phyloP scores from a whole-genome alignment of 2,888 invertebrate genomes.

The Alviniconcha strummeri region DNA sequence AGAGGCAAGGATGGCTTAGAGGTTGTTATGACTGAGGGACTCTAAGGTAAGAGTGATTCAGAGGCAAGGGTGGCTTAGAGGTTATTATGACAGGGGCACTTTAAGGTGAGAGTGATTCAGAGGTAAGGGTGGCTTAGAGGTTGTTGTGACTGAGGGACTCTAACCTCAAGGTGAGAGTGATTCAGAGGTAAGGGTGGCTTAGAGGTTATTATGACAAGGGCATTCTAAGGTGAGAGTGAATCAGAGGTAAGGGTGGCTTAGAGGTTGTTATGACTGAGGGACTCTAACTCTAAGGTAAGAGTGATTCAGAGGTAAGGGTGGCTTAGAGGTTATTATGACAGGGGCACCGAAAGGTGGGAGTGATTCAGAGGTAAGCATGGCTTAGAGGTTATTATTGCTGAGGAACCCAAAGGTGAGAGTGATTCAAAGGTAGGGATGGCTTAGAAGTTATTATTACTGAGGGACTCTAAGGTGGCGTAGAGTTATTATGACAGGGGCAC shows the following conservation, averaged over 20 bases:
- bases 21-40: constrained; percentile 34
- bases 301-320: background rate
- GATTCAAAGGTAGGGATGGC: background rate
- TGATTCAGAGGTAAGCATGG: background rate
- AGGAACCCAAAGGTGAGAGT: constrained; percentile 42
- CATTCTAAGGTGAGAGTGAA: too few species aligned
- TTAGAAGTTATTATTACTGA: background rate
- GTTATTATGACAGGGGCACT: too few species aligned
- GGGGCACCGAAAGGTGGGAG: background rate
- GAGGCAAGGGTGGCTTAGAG: too few species aligned
- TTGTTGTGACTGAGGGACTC: background rate
- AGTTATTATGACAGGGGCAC: background rate
- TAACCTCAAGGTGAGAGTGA: constrained; percentile 8
- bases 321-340: background rate
- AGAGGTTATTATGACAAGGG: background rate
- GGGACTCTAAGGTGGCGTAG: background rate
- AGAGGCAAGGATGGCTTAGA: too few species aligned
- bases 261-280: background rate
- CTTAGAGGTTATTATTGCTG: too few species aligned
- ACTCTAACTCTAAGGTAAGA: constrained; percentile 37
- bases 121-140: too few species aligned
- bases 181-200: background rate
- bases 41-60: constrained; percentile 8
- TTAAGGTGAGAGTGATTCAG: background rate
- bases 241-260: background rate